Conservation (phyloP, 1,140 invertebrate species). For the Capitella teleta region DNA sequence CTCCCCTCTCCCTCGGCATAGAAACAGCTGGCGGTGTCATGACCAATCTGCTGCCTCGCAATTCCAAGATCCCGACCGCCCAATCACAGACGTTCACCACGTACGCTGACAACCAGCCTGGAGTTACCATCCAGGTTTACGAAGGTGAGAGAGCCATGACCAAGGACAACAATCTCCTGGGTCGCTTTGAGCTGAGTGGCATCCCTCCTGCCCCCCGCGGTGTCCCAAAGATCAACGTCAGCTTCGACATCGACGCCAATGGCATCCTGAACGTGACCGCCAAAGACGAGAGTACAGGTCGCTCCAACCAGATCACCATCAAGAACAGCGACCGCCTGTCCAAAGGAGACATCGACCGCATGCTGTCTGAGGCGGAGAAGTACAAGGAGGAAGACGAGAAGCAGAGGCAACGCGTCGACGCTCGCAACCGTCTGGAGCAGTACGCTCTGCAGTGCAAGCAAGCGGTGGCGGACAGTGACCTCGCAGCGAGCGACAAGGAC, state of each 20-base stretch:
- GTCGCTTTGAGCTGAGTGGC: constrained; percentile 85
- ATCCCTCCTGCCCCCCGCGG: constrained; percentile 91
- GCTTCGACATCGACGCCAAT: constrained; percentile 51
- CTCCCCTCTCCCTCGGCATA: constrained; percentile 88
- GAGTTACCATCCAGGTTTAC: constrained; percentile 48
- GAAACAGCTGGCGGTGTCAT: constrained; percentile 97
- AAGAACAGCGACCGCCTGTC: constrained; percentile 90
- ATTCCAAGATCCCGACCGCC: constrained; percentile 91
- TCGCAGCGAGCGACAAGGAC: too few species aligned
- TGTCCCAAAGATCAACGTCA: constrained; percentile 82
- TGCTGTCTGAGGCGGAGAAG: too few species aligned
- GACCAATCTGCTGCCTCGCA: constrained; percentile 88
- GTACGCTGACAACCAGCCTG: constrained; percentile 91
- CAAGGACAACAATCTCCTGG: constrained; percentile 66
- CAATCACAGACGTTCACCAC: constrained; percentile 94
- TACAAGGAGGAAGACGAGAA: too few species aligned
- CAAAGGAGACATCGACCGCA: too few species aligned
- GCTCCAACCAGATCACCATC: constrained; percentile 95
- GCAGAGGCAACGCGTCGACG: too few species aligned
- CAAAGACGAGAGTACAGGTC: constrained; percentile 65
- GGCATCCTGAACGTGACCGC: constrained; percentile 46
- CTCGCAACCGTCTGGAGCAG: too few species aligned
- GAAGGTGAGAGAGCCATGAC: constrained; percentile 53
- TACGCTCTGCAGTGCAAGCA: too few species aligned
- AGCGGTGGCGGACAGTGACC: too few species aligned